phyloP scores from a whole-genome alignment of 1,140 invertebrate species.

The Vanessa atalanta region DNA sequence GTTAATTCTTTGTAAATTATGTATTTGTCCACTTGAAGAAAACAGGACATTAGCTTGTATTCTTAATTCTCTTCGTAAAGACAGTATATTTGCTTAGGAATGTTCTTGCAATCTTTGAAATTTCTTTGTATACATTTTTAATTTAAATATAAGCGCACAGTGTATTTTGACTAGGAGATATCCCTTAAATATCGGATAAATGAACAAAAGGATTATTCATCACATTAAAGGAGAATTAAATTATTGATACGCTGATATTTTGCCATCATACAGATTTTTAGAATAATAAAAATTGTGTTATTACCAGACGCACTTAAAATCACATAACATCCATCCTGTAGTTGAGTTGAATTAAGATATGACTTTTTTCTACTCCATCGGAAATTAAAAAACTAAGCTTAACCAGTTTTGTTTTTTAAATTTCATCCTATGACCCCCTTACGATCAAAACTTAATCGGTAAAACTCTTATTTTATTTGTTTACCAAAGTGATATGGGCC shows the following conservation, averaged over 20 bases:
- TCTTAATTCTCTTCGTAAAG: not conserved
- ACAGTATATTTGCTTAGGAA: not conserved
- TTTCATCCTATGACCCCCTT: not conserved
- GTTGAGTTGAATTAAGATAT: too few species aligned
- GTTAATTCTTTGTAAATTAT: slow-evolving; percentile 26
- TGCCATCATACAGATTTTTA: too few species aligned
- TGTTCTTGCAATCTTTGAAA: not conserved
- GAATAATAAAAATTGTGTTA: too few species aligned
- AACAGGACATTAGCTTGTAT: not conserved
- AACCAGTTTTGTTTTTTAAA: not conserved
- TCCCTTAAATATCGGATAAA: too few species aligned
- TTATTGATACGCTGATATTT: too few species aligned
- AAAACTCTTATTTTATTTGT: not conserved
- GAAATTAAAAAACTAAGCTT: not conserved
- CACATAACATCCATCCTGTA: too few species aligned
- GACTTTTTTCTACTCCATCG: too few species aligned
- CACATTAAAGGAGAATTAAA: too few species aligned
- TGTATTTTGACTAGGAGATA: too few species aligned
- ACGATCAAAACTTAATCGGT: not conserved
- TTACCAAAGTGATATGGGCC: slow-evolving; percentile 18
- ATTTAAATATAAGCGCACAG: too few species aligned
- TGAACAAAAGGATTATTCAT: too few species aligned
- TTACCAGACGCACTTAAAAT: too few species aligned
- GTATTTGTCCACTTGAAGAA: not conserved
- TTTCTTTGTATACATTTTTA: not conserved